Percentiles rank a stretch among this genome's conserved stretches.
Conservation (phyloP, 2,888 invertebrate species). For the Chymomyza caudatula region DNA sequence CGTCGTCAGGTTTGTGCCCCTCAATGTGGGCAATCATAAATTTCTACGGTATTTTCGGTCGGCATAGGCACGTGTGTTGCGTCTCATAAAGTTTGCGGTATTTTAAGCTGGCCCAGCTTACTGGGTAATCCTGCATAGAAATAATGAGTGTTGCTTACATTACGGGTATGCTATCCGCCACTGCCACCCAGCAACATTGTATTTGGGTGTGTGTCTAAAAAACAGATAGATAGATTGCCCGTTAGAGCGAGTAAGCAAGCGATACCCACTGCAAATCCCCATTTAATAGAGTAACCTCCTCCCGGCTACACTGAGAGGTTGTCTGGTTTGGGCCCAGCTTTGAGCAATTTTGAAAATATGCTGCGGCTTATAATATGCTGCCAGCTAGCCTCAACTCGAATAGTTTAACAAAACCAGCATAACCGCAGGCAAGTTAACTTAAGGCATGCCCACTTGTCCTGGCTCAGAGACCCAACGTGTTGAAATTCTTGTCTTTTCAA, state of each 20-base stretch:
- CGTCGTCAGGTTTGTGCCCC: constrained; percentile 16
- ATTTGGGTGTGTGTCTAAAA: constrained; percentile 43
- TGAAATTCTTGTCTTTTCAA: constrained; percentile 59
- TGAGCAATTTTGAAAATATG: constrained; percentile 59
- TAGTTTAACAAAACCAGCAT: constrained; percentile 41
- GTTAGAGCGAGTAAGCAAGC: not conserved
- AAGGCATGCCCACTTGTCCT: constrained; percentile 32
- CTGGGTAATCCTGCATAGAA: constrained; percentile 61
- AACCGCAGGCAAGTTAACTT: constrained; percentile 59
- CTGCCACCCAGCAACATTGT: constrained; percentile 11
- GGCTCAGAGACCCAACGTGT: constrained; percentile 32
- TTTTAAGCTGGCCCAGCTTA: constrained; percentile 67
- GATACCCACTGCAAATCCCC: constrained; percentile 46
- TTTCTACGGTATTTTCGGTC: constrained; percentile 44
- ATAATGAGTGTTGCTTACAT: constrained; percentile 60
- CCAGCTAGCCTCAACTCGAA: constrained; percentile 51
- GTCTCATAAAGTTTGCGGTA: constrained; percentile 70
- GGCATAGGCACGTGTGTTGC: constrained; percentile 60
- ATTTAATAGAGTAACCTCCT: constrained; percentile 57
- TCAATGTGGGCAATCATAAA: constrained; percentile 59
- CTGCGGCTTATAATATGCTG: constrained; percentile 62
- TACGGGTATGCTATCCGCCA: not conserved
- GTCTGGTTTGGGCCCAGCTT: constrained; percentile 1
- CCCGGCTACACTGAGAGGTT: not conserved
- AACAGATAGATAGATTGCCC: constrained; percentile 35